phyloP scores from a whole-genome alignment of 2,113 vertebrate species.

The Cyanoderma ruficeps region DNA sequence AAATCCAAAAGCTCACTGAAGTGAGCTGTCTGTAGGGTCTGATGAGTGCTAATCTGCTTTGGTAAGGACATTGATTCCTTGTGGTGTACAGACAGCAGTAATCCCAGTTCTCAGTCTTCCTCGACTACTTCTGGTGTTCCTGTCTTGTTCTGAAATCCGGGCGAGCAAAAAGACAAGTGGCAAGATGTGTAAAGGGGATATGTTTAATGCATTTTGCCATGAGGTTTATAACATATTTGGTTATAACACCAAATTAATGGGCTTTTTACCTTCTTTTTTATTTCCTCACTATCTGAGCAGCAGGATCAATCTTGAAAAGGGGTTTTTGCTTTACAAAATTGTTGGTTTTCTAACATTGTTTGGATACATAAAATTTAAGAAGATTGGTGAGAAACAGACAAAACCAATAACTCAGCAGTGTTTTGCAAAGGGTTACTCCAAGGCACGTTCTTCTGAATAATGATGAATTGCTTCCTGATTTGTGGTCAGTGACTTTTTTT shows the following conservation, averaged over 20 bases:
- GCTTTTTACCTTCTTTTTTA: not conserved
- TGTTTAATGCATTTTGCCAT: not conserved
- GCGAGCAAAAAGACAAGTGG: not conserved
- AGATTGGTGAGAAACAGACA: constrained; percentile 20
- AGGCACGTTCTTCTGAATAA: constrained; percentile 72
- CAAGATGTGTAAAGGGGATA: not conserved
- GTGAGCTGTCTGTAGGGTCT: not conserved
- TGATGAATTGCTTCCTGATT: constrained; percentile 78
- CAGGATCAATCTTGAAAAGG: not conserved
- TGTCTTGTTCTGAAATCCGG: not conserved
- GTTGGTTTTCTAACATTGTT: constrained; percentile 19
- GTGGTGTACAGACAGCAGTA: not conserved
- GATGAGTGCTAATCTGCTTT: not conserved
- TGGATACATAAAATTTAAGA: constrained; percentile 43
- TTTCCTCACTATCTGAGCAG: not conserved
- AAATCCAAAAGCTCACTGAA: not conserved
- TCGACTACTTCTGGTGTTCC: not conserved
- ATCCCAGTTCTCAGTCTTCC: not conserved
- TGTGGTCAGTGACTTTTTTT: constrained; percentile 71
- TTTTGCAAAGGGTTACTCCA: constrained; percentile 58
- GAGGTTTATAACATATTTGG: not conserved
- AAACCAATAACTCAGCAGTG: constrained; percentile 60
- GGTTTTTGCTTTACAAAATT: constrained; percentile 29
- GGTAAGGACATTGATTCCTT: not conserved
- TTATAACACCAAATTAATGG: not conserved